phyloP scores from a whole-genome alignment of 2,113 vertebrate genomes.

The Hipposideros armiger region DNA sequence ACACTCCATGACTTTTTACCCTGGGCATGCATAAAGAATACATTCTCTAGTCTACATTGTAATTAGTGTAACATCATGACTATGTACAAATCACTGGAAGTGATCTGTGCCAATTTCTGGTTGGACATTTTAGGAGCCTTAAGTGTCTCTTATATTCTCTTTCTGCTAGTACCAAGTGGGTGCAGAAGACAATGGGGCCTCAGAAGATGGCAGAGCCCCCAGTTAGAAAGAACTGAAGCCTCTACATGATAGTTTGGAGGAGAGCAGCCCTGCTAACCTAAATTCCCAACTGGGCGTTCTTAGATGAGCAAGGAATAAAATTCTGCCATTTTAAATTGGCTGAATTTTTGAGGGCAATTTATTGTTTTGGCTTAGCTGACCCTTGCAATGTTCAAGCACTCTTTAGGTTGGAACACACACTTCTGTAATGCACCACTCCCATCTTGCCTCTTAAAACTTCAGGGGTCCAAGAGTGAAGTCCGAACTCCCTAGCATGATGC shows the following conservation, averaged over 20 bases:
- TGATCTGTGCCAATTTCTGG: neutral
- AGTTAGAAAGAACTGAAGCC: neutral
- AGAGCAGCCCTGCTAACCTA: neutral
- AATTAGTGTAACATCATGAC: neutral
- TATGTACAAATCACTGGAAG: neutral
- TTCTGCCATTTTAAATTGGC: neutral
- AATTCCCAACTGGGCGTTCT: neutral
- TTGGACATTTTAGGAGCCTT: neutral
- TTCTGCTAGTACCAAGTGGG: neutral
- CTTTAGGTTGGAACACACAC: neutral
- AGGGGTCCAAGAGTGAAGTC: neutral
- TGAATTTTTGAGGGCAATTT: neutral
- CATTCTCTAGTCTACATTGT: neutral
- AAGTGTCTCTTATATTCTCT: neutral
- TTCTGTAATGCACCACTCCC: neutral
- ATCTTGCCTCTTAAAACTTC: neutral
- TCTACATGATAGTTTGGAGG: neutral
- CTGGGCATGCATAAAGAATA: neutral
- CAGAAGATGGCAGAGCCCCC: neutral
- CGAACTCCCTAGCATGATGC: neutral
- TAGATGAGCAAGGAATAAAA: neutral
- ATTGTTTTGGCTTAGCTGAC: neutral
- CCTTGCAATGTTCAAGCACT: neutral
- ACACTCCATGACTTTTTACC: neutral
- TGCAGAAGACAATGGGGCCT: neutral